These are phyloP conservation scores for Petrocephalus zakoni DNA, from an alignment of 2,113 vertebrate genomes.

Conservation along the genomic window DNA sequence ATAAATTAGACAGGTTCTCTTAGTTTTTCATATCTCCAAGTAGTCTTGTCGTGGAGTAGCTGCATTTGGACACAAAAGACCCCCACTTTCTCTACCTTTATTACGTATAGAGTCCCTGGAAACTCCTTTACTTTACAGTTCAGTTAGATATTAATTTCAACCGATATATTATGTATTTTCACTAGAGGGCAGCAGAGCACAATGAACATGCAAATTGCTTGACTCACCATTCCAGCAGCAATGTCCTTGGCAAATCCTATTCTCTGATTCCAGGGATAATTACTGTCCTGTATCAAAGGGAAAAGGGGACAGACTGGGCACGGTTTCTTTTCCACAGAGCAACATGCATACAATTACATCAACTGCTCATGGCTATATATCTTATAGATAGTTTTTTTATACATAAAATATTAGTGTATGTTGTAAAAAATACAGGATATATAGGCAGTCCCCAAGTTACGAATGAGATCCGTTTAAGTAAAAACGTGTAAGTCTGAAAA, in stretches of 20 bases:
- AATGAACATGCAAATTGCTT: neutral
- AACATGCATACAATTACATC: neutral
- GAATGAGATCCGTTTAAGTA: neutral
- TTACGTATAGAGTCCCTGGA: neutral
- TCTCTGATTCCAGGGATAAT: conserved; percentile 81
- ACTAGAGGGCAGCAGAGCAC: conserved; percentile 12
- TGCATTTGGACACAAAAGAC: neutral
- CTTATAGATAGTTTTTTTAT: neutral
- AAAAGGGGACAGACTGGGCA: neutral
- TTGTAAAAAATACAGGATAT: neutral
- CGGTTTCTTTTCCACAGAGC: neutral
- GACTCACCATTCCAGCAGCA: conserved; percentile 81
- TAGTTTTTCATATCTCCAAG: neutral
- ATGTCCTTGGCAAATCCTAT: conserved; percentile 94
- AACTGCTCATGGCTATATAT: neutral
- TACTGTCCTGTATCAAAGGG: conserved; percentile 61
- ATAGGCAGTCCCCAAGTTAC: neutral
- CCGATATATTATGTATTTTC: neutral
- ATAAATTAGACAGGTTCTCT: neutral
- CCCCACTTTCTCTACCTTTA: neutral
- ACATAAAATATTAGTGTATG: neutral
- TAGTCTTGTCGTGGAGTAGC: neutral
- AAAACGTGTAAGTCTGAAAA: too few species aligned
- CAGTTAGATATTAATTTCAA: neutral
- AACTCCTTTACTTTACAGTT: neutral